Evolutionary conservation across 2,113 vertebrate species (phyloP).

Genomic region (Arizona elegans): DNA sequence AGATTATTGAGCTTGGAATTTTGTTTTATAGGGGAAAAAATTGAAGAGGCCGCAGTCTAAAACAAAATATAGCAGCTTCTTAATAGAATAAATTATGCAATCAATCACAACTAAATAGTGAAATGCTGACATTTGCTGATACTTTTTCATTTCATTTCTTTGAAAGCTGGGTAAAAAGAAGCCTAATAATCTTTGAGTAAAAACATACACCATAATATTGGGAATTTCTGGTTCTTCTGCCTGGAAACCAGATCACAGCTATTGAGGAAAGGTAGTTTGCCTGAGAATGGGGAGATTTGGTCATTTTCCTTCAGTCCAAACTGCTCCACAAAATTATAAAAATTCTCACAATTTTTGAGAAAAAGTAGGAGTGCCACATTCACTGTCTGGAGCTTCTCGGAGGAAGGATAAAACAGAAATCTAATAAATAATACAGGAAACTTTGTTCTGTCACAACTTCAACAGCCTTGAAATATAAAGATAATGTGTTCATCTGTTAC

Average conservation of each 20-base stretch:
- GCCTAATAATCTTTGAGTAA: not conserved
- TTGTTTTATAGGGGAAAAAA: not conserved
- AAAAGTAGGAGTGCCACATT: not conserved
- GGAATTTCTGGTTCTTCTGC: not conserved
- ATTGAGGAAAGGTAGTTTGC: not conserved
- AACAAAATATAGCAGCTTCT: not conserved
- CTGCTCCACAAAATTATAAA: not conserved
- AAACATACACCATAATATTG: not conserved
- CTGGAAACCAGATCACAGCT: not conserved
- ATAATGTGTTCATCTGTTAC: not conserved
- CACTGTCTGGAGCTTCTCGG: not conserved
- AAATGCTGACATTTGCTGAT: not conserved
- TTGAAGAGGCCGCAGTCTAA: not conserved
- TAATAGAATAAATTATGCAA: not conserved
- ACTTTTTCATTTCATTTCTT: not conserved
- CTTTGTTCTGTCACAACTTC: not conserved
- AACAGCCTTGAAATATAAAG: not conserved
- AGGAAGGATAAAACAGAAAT: not conserved
- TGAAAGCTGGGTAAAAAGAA: not conserved
- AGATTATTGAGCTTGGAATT: not conserved
- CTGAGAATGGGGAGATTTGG: not conserved
- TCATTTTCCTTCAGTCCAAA: not conserved
- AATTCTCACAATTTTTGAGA: not conserved
- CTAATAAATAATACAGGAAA: not conserved
- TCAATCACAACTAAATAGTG: not conserved